phyloP scores from a whole-genome alignment of 1,140 invertebrate genomes.

The Bradysia coprophila region DNA sequence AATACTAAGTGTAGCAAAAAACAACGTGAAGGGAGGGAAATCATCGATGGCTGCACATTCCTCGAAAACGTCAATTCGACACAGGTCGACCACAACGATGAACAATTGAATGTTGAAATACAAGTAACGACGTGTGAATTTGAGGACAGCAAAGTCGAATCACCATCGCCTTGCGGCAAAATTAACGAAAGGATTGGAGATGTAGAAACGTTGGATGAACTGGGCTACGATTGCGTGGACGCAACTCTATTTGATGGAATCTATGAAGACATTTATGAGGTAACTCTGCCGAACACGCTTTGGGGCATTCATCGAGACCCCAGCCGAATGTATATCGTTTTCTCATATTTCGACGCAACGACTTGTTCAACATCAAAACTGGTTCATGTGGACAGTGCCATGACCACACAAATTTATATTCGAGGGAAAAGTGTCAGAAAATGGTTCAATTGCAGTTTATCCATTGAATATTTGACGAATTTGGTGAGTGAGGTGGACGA shows the following conservation, averaged over 20 bases:
- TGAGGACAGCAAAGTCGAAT: neutral
- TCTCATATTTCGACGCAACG: slow-evolving; percentile 1
- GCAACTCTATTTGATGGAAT: slow-evolving; percentile 2
- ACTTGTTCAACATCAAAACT: neutral
- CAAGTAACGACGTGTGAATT: neutral
- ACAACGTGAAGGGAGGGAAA: too few species aligned
- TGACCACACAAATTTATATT: neutral
- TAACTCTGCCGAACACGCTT: slow-evolving; percentile 5
- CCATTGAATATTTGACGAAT: neutral
- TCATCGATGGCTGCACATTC: neutral
- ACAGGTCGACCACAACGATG: neutral
- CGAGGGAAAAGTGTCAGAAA: neutral
- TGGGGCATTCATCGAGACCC: slow-evolving; percentile 8
- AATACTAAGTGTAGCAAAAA: too few species aligned
- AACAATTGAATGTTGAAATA: neutral
- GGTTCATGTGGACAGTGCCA: neutral
- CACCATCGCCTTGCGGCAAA: neutral
- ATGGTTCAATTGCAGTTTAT: neutral
- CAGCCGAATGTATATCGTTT: slow-evolving; percentile 2
- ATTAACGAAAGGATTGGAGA: neutral
- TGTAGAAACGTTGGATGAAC: neutral
- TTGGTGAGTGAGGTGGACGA: neutral
- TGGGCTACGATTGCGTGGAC: neutral
- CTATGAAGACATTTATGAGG: slow-evolving; percentile 7
- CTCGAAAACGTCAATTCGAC: too few species aligned